Base-by-base conservation (phyloP, 2,113 vertebrate species). In the Rhinolophus ferrumequinum region DNA sequence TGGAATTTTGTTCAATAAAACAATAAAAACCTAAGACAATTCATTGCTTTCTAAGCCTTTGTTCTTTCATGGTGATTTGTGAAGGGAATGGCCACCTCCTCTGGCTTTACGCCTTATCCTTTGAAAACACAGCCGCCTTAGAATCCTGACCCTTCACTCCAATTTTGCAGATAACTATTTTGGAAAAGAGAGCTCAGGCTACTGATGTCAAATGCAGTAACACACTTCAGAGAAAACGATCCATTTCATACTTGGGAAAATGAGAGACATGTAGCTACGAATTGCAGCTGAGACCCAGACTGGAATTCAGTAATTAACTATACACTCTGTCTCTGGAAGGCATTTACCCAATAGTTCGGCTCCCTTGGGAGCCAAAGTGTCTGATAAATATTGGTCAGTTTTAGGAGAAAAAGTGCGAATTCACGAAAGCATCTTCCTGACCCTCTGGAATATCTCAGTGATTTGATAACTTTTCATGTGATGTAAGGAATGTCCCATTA, bases 21-120 rank as follows among this genome's bases (percentile, higher is more conserved):
- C 82, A 69, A 75, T 91, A 91, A 94, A 83, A 90, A 30, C n/a
- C n/a, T 9, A 44, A 88, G 93, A 58, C 62, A 95, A 96, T 94
- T 94, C 95, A 90, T 96, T 88, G 93, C 50, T 93, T 80, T 73
- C 92, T 44, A 77, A 86, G 81, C 35, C 66, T 95, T 72, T 90
- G 58, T 81, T 84, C 38, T 64, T 70, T 88, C 77, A 21, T 18
- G 4, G 76, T 85, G 80, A 90, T 94, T 97, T 90, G 90, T 47
- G 75, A 75, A 70, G 35, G 83, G 50, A 33, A 24, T 2, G 11
- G 22, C 60, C 67, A 77, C 80, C n/a, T 73, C 70, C 22, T 76
- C 41, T 50, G 64, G 79, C 58, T 76, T 52, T 12, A 24, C 16
- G 88, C 30, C 62, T 19, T 47, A 35, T 84, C 75, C 58, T 86